Percentiles rank a stretch among this genome's conserved stretches.
phyloP scores from a whole-genome alignment of 2,888 invertebrate genomes.

The Dryococelus australis region DNA sequence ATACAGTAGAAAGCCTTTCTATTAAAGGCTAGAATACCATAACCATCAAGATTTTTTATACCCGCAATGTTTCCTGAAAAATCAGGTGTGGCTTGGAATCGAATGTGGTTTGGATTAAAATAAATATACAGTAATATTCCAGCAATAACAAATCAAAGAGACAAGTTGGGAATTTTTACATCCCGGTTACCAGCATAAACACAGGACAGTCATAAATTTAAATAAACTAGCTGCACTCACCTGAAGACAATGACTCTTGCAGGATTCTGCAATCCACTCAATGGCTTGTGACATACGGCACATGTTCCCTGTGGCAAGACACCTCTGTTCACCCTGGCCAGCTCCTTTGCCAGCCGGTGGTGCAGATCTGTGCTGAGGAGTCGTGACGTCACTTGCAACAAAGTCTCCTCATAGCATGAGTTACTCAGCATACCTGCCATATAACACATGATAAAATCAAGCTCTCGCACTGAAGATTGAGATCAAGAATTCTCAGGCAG shows the following conservation, averaged over 20 bases:
- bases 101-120: too few relatives aligned
- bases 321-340: conserved; percentile 55
- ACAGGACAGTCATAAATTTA: too few relatives aligned
- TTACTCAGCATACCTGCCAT: conserved; percentile 76
- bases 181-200: too few relatives aligned
- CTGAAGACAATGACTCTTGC: conserved; percentile 49
- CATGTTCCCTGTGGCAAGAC: conserved; percentile 49
- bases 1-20: too few relatives aligned
- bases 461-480: background rate
- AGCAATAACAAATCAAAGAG: too few relatives aligned
- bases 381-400: conserved; percentile 72
- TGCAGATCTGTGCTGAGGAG: conserved; percentile 75
- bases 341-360: conserved; percentile 56
- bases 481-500: too few relatives aligned
- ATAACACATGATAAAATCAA: background rate
- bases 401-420: conserved; percentile 76
- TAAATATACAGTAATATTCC: too few relatives aligned
- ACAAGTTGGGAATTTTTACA: too few relatives aligned
- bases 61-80: too few relatives aligned
- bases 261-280: conserved; percentile 37
- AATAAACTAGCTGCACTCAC: conserved; percentile 40
- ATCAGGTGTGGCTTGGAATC: too few relatives aligned
- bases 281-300: conserved; percentile 41
- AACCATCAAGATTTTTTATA: too few relatives aligned
- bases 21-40: too few relatives aligned